phyloP scores from a whole-genome alignment of 2,113 vertebrate genomes.

The Menura novaehollandiae region DNA sequence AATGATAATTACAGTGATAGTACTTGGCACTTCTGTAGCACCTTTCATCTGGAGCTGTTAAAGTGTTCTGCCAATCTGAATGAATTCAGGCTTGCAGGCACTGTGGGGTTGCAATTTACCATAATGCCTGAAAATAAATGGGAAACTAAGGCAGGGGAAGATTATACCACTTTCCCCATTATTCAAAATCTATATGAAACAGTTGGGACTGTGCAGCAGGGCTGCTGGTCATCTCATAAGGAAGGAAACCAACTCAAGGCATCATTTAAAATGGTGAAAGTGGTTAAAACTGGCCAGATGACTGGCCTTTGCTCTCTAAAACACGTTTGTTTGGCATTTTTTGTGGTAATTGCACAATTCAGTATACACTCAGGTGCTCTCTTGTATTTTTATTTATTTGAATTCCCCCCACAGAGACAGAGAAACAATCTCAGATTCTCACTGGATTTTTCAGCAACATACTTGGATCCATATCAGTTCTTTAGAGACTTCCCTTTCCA shows the following conservation, averaged over 20 bases:
- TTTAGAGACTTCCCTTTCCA: not conserved
- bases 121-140: not conserved
- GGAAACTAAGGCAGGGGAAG: not conserved
- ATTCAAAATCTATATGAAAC: not conserved
- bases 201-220: not conserved
- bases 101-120: not conserved
- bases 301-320: not conserved
- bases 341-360: not conserved
- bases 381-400: not conserved
- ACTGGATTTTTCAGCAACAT: not conserved
- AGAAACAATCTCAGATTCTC: not conserved
- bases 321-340: not conserved
- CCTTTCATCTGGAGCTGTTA: constrained; percentile 42
- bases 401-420: not conserved
- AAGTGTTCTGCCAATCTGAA: not conserved
- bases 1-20: constrained; percentile 57
- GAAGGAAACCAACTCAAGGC: not conserved
- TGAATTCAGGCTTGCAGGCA: constrained; percentile 1
- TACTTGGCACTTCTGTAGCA: constrained; percentile 54
- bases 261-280: not conserved
- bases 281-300: not conserved
- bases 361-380: not conserved
- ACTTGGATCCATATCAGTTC: not conserved
- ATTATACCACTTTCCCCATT: not conserved
- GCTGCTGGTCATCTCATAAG: not conserved